Base-by-base conservation (phyloP, 2,797 vertebrate species). In the Calcarius lapponicus region DNA sequence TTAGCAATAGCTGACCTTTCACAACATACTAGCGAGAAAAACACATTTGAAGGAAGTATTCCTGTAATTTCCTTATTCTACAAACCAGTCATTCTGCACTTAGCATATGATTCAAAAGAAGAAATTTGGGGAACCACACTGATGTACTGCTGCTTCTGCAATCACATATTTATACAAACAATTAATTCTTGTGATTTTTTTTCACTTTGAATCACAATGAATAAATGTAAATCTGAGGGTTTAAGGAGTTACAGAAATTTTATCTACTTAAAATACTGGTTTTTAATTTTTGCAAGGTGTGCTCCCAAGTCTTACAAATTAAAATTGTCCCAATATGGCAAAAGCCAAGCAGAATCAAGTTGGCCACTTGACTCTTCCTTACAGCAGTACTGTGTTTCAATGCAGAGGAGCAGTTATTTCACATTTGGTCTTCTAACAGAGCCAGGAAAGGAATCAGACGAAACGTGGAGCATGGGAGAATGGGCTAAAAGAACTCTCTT, bases 1-100 rank as follows among this genome's bases (percentile, higher is more conserved):
- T 92, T 92, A 66, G 91, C 91, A 96, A 89, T 26, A 74, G 84
- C 56, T 86, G 89, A 90, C 54, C 86, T 94, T 95, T 96, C 96
- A 95, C 92, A 95, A 76, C 18, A 76, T 69, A 45, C 1, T 60
- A 11, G 90, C 10, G 13, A 60, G 62, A 64, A 87, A 91, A 95
- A 86, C 53, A 83, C 12, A 56, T 73, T 73, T 83, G 65, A 80
- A 95, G 90, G 93, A 97, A 95, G 75, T 65, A 48, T 56, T 89
- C 31, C 16, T 80, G 60, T 38, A 80, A 89, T 94, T 96, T 94
- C 93, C 86, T 74, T 83, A 57, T 92, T 95, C 70, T 86, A 75
- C 36, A 79, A 88, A 86, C 54, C 54, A 93, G 40, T 65, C n/a
- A 15, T 56, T 71, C 56, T 83, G 36, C 43, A 65, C 13, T 76